Evolutionary conservation across 1,140 invertebrate species (phyloP).

Genomic region (Pseudomyrmex sp.): DNA sequence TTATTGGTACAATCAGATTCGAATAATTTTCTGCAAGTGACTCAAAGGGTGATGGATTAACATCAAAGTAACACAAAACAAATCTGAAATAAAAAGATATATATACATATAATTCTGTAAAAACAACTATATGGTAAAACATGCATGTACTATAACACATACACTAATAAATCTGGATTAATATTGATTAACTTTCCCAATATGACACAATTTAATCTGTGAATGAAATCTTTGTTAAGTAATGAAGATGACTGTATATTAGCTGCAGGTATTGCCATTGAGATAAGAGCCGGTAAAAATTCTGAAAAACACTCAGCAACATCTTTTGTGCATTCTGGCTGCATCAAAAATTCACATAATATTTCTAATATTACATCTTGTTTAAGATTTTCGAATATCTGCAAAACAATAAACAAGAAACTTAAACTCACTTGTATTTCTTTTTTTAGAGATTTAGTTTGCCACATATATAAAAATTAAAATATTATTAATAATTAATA

Average conservation of each 20-base stretch:
- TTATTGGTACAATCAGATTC: slow-evolving; percentile 35
- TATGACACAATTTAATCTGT: slow-evolving; percentile 82
- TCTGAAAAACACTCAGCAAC: slow-evolving; percentile 83
- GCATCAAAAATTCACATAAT: slow-evolving; percentile 78
- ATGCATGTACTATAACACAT: slow-evolving; percentile 73
- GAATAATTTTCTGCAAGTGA: slow-evolving; percentile 46
- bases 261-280: slow-evolving; percentile 71
- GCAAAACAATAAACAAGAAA: slow-evolving; percentile 51
- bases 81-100: slow-evolving; percentile 81
- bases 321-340: slow-evolving; percentile 74
- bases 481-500: background rate
- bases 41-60: slow-evolving; percentile 85
- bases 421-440: slow-evolving; percentile 1
- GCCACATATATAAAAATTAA: slow-evolving; percentile 1
- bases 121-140: background rate
- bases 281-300: slow-evolving; percentile 79
- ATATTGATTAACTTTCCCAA: slow-evolving; percentile 82
- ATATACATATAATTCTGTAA: too few species aligned
- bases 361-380: slow-evolving; percentile 69
- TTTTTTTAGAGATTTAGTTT: background rate
- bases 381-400: slow-evolving; percentile 71
- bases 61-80: slow-evolving; percentile 85
- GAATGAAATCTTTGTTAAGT: slow-evolving; percentile 68
- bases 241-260: slow-evolving; percentile 31
- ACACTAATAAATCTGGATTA: slow-evolving; percentile 86